Percentiles rank a stretch among this genome's conserved stretches.
These are phyloP conservation scores for Halichondria panicea DNA, from an alignment of 37 sponge, comb jelly and placozoan genomes.

Conservation along the genomic window DNA sequence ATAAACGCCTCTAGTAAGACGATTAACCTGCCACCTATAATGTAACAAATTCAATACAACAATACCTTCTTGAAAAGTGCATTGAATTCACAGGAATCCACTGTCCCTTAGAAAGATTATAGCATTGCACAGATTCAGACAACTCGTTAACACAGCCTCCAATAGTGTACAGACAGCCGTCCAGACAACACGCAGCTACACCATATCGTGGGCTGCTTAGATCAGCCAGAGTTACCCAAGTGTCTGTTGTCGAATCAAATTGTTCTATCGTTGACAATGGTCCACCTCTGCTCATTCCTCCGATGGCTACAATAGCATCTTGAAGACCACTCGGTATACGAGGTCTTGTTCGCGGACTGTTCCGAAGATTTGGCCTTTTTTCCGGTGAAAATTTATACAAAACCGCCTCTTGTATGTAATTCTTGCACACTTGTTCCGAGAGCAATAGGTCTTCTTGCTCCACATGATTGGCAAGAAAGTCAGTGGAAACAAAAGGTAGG, in stretches of 20 bases:
- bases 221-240: constrained; percentile 23
- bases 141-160: constrained; percentile 37
- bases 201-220: constrained; percentile 27
- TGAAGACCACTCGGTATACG: constrained; percentile 30
- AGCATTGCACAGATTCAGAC: constrained; percentile 17
- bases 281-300: constrained; percentile 33
- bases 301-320: constrained; percentile 41
- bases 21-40: background rate
- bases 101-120: constrained; percentile 25
- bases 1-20: background rate
- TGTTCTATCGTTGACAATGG: constrained; percentile 30
- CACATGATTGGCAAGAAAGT: constrained; percentile 26
- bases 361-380: constrained; percentile 30
- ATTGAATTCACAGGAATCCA: constrained; percentile 44
- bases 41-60: background rate
- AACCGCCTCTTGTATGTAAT: constrained; percentile 49
- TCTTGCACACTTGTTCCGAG: constrained; percentile 27
- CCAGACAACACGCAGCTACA: constrained; percentile 29
- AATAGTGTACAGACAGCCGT: constrained; percentile 27
- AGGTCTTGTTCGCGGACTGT: constrained; percentile 51
- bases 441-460: constrained; percentile 45
- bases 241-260: constrained; percentile 18
- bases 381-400: constrained; percentile 52
- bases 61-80: constrained; percentile 50
- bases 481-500: constrained; percentile 51